phyloP scores from a whole-genome alignment of 2,797 vertebrate species.

The Schizothorax lantsangensis region DNA sequence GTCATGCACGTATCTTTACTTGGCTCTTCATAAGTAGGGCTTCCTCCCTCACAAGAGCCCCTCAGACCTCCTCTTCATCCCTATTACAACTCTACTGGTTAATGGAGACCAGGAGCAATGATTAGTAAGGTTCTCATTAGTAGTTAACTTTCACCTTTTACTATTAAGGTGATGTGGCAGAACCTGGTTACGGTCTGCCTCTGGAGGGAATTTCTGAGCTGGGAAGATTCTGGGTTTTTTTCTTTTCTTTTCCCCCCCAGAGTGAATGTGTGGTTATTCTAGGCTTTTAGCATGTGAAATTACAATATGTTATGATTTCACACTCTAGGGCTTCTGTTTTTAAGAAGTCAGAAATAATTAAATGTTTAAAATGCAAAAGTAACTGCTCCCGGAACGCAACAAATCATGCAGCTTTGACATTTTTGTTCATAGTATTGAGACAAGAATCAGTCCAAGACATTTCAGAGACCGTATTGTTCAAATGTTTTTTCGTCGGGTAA shows the following conservation, averaged over 20 bases:
- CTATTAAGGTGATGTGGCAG: conserved; percentile 18
- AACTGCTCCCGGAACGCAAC: not conserved
- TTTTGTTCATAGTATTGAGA: not conserved
- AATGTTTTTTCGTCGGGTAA: not conserved
- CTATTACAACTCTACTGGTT: not conserved
- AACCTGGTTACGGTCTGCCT: conserved; percentile 14
- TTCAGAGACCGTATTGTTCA: not conserved
- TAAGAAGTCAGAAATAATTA: not conserved
- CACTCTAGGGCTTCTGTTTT: not conserved
- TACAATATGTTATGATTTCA: not conserved
- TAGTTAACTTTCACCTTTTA: conserved; percentile 2
- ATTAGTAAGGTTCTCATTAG: conserved; percentile 56
- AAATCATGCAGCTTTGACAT: no score
- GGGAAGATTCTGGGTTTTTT: not conserved
- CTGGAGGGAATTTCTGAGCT: not conserved
- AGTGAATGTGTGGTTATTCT: not conserved
- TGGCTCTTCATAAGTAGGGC: conserved; percentile 29
- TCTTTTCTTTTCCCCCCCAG: not conserved
- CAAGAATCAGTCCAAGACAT: not conserved
- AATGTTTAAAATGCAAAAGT: not conserved
- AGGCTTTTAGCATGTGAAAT: not conserved
- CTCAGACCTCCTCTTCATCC: not conserved
- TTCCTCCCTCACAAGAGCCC: conserved; percentile 1
- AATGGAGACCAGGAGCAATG: conserved; percentile 11
- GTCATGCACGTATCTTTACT: not conserved